A percentile compares a stretch with the other conserved stretches of the same genome.
These are phyloP conservation scores for Sthenelais limicola DNA, from an alignment of 2,888 invertebrate species.

Conservation along the genomic window DNA sequence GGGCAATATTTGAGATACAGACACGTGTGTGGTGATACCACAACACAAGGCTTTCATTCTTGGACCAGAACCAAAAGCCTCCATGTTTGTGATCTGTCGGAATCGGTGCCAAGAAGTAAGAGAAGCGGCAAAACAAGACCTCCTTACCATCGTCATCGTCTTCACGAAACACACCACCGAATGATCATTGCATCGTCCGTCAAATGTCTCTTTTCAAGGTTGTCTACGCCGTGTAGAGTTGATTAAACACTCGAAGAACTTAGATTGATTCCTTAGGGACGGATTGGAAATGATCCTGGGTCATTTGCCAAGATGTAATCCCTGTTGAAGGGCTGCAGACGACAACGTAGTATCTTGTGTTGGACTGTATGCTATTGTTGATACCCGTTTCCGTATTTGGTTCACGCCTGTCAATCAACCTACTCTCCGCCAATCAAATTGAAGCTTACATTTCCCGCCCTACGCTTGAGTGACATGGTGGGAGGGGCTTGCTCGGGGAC, in stretches of 20 bases:
- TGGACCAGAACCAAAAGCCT: conserved; percentile 29
- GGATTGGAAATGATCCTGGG: conserved; percentile 6
- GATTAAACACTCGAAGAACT: too few relatives aligned
- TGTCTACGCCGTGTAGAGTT: too few relatives aligned
- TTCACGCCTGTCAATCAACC: conserved; percentile 34
- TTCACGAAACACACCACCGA: conserved; percentile 24
- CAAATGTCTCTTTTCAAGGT: too few relatives aligned
- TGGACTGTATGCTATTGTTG: conserved; percentile 33
- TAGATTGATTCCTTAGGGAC: too few relatives aligned
- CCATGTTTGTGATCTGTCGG: conserved; percentile 20
- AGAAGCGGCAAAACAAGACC: conserved; percentile 36
- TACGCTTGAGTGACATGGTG: conserved; percentile 22
- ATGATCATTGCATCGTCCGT: conserved; percentile 1
- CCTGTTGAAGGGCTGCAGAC: too few relatives aligned
- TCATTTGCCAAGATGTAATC: conserved; percentile 34
- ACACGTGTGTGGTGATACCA: conserved; percentile 1
- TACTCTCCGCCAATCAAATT: conserved; percentile 30
- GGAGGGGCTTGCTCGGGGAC: not conserved
- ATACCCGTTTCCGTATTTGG: conserved; percentile 40
- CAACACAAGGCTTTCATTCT: conserved; percentile 20
- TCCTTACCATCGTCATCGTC: conserved; percentile 42
- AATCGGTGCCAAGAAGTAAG: conserved; percentile 25
- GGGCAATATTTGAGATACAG: too few relatives aligned
- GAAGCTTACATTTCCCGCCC: conserved; percentile 28
- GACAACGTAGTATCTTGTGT: conserved; percentile 37